phyloP scores from a whole-genome alignment of 1,140 invertebrate species.

The Zaprionus inermis region DNA sequence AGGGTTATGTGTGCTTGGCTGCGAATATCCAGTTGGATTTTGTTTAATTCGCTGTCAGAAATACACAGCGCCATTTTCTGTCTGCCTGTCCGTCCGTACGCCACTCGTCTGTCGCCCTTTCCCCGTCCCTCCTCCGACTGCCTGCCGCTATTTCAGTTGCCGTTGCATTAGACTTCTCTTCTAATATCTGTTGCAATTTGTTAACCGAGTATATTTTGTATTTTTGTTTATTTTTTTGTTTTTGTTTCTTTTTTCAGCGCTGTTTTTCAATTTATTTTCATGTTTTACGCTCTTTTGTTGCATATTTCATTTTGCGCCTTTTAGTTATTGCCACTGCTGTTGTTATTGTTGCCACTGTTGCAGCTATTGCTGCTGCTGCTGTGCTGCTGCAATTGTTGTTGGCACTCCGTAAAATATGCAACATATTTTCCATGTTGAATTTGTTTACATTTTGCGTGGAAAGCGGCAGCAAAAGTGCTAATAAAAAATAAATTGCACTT shows the following conservation, averaged over 20 bases:
- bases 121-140: slow-evolving; percentile 10
- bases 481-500: slow-evolving; percentile 80
- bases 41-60: slow-evolving; percentile 78
- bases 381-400: slow-evolving; percentile 41
- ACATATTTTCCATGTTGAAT: slow-evolving; percentile 78
- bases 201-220: slow-evolving; percentile 63
- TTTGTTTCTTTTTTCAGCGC: slow-evolving; percentile 14
- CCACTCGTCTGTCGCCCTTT: neutral
- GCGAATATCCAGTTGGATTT: slow-evolving; percentile 55
- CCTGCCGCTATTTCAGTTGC: neutral
- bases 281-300: slow-evolving; percentile 76
- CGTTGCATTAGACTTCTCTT: slow-evolving; percentile 71
- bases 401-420: slow-evolving; percentile 75
- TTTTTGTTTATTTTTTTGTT: slow-evolving; percentile 24
- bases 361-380: slow-evolving; percentile 31
- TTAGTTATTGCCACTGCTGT: slow-evolving; percentile 72
- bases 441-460: slow-evolving; percentile 55
- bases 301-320: slow-evolving; percentile 79
- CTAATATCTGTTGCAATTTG: slow-evolving; percentile 80
- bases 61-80: slow-evolving; percentile 65
- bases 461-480: slow-evolving; percentile 68
- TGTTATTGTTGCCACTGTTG: slow-evolving; percentile 20
- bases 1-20: slow-evolving; percentile 7
- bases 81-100: neutral
- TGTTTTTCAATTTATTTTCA: slow-evolving; percentile 73